Percentiles rank a stretch among this genome's conserved stretches.
These are phyloP conservation scores for Eucriotettix oculatus DNA, from an alignment of 2,888 invertebrate genomes.

Conservation along the genomic window DNA sequence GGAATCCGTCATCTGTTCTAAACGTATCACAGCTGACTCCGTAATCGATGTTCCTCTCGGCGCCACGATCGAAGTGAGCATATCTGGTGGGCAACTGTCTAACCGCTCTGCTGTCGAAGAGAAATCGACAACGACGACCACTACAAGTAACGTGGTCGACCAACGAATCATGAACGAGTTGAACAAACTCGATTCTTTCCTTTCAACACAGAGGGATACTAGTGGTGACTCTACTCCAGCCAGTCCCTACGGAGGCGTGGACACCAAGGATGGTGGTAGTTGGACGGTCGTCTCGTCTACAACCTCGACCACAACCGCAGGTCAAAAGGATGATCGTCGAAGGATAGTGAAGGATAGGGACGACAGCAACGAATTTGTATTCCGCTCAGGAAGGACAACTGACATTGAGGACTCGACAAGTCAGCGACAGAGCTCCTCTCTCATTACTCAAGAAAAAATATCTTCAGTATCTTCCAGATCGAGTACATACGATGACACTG, in stretches of 20 bases:
- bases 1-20: neutral
- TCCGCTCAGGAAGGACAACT: conserved; percentile 15
- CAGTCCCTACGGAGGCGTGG: conserved; percentile 14
- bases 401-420: neutral
- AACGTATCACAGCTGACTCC: neutral
- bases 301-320: conserved; percentile 5
- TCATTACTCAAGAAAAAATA: conserved; percentile 2
- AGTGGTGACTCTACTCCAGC: conserved; percentile 14
- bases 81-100: neutral
- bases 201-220: conserved; percentile 14
- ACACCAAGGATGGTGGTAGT: conserved; percentile 7
- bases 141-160: conserved; percentile 24
- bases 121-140: neutral
- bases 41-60: neutral
- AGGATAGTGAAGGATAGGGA: conserved; percentile 25
- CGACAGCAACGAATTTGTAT: conserved; percentile 30
- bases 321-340: conserved; percentile 5
- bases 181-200: conserved; percentile 33
- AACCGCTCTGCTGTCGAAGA: neutral
- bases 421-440: neutral
- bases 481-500: neutral
- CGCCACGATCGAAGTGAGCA: neutral
- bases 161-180: conserved; percentile 46
- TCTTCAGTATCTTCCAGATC: neutral
- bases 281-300: conserved; percentile 16